Evolutionary conservation across 1,140 invertebrate genomes (phyloP).

Genomic region (Formica selysi): DNA sequence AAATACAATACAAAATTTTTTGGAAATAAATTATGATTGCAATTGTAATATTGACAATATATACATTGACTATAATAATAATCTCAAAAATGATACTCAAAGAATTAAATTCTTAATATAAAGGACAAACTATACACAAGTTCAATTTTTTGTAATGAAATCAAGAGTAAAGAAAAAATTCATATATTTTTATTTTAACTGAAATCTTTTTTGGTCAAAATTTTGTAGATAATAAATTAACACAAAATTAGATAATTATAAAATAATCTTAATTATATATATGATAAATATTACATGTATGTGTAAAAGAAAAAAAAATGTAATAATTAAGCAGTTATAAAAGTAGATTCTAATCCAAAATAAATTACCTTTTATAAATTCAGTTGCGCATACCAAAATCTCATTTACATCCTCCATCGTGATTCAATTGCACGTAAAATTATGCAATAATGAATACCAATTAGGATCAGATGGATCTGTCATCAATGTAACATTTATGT

Average conservation of each 20-base stretch:
- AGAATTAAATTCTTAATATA: background rate
- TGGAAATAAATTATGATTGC: background rate
- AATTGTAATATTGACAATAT: background rate
- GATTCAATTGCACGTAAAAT: slow-evolving; percentile 58
- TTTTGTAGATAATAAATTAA: background rate
- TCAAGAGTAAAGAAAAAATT: background rate
- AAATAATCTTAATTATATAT: background rate
- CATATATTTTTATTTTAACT: background rate
- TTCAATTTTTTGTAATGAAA: background rate
- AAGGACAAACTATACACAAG: background rate
- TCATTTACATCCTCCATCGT: slow-evolving; percentile 86
- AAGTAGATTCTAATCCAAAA: slow-evolving; percentile 23
- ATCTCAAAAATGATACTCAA: background rate
- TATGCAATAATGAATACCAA: slow-evolving; percentile 48
- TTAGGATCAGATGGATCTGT: slow-evolving; percentile 57
- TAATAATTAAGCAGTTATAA: slow-evolving; percentile 19
- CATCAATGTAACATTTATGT: slow-evolving; percentile 63
- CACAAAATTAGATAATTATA: background rate
- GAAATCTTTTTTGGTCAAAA: too few species aligned
- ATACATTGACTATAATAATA: too few species aligned
- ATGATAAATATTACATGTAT: background rate
- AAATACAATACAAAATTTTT: background rate
- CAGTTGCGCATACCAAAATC: slow-evolving; percentile 86
- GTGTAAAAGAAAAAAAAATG: background rate
- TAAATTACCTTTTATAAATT: slow-evolving; percentile 87